These are phyloP conservation scores for Myxocyprinus asiaticus DNA, from an alignment of 2,113 vertebrate genomes.

Conservation along the genomic window DNA sequence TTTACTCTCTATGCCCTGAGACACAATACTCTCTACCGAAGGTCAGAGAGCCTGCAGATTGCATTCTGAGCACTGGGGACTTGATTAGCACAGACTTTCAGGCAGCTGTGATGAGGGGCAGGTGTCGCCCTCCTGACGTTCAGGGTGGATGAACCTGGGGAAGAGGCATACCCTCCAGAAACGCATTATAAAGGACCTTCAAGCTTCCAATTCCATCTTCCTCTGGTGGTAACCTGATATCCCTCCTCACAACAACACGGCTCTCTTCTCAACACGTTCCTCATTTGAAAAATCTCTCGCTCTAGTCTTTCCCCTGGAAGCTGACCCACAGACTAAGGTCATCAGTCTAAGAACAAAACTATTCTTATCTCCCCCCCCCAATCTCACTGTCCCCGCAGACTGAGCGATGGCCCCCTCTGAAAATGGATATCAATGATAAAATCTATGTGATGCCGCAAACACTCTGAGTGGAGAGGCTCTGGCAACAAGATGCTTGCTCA, in stretches of 20 bases:
- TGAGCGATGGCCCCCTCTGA: conserved; percentile 69
- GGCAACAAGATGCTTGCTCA: not conserved
- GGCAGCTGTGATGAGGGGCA: conserved; percentile 55
- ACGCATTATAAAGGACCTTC: conserved; percentile 58
- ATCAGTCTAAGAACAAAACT: conserved; percentile 67
- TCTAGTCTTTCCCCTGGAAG: conserved; percentile 66
- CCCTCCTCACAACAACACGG: conserved; percentile 54
- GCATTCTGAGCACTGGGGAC: conserved; percentile 48
- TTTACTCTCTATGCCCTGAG: not conserved
- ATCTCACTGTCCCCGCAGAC: conserved; percentile 47
- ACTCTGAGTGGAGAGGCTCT: not conserved
- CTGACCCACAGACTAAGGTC: conserved; percentile 71
- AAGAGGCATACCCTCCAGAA: conserved; percentile 50
- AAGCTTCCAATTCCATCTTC: conserved; percentile 53
- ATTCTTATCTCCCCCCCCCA: conserved; percentile 9
- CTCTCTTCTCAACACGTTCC: conserved; percentile 70
- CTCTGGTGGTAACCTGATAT: conserved; percentile 67
- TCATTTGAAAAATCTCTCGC: conserved; percentile 63
- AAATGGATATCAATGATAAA: conserved; percentile 76
- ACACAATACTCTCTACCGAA: conserved; percentile 1
- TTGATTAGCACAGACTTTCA: conserved; percentile 46
- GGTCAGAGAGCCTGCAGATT: conserved; percentile 1
- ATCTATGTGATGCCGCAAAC: conserved; percentile 55
- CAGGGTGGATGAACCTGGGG: conserved; percentile 28
- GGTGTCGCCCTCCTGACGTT: conserved; percentile 51